These are phyloP conservation scores for Coryphaenoides rupestris DNA, from an alignment of 2,113 vertebrate genomes.

Conservation along the genomic window DNA sequence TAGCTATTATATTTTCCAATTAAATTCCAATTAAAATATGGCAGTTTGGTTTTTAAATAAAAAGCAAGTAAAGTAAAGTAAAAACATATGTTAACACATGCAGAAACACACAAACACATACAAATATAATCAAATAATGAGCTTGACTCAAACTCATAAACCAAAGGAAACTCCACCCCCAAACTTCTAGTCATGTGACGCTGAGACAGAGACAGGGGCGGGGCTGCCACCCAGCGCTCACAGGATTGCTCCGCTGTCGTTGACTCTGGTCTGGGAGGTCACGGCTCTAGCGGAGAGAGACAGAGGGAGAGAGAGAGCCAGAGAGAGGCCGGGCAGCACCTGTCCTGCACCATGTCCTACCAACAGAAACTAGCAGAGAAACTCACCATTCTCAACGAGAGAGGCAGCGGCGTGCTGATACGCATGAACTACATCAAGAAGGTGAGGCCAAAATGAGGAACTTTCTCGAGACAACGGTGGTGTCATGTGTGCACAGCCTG, in stretches of 20 bases:
- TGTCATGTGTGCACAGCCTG: not conserved
- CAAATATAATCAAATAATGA: not conserved
- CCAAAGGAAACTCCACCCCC: constrained; percentile 41
- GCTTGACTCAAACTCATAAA: not conserved
- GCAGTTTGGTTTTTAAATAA: too few species aligned
- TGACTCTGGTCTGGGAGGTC: constrained; percentile 36
- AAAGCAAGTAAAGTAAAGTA: too few species aligned
- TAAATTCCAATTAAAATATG: too few species aligned
- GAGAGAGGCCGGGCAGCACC: constrained; percentile 10
- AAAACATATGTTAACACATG: too few species aligned
- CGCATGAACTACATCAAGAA: constrained; percentile 92
- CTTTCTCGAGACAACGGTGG: too few species aligned
- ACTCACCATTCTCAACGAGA: constrained; percentile 85
- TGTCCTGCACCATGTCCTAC: constrained; percentile 77
- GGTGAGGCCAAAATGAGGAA: constrained; percentile 76
- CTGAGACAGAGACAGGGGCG: constrained; percentile 45
- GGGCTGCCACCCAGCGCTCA: constrained; percentile 48
- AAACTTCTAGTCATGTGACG: constrained; percentile 53
- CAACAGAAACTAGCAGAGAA: constrained; percentile 92
- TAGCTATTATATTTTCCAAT: too few species aligned
- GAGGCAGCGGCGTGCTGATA: constrained; percentile 84
- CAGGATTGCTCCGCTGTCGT: constrained; percentile 17
- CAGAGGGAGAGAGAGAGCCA: too few species aligned
- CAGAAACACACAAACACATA: too few species aligned
- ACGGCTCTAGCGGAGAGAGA: constrained; percentile 29